Conservation (phyloP, 1,140 invertebrate genomes). For the Pinna nobilis region DNA sequence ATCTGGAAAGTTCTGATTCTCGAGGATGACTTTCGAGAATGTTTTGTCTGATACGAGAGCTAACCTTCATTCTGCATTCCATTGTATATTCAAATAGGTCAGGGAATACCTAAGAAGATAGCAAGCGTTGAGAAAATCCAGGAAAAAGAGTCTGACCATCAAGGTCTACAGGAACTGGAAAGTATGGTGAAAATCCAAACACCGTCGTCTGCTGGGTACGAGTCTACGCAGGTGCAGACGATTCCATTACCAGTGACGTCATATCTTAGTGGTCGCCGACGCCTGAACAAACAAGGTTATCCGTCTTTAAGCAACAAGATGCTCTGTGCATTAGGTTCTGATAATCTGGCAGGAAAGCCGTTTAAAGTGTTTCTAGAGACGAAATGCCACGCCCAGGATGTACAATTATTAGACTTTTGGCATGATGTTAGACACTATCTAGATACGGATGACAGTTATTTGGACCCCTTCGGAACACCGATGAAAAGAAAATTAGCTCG, state of each 20-base stretch:
- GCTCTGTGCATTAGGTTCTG: slow-evolving; percentile 44
- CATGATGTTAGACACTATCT: slow-evolving; percentile 48
- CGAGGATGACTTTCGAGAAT: too few species aligned
- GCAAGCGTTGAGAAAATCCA: neutral
- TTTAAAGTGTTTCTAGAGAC: slow-evolving; percentile 34
- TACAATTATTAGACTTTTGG: slow-evolving; percentile 49
- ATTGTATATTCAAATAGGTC: neutral
- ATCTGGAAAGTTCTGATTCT: too few species aligned
- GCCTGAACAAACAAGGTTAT: slow-evolving; percentile 7
- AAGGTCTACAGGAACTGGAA: slow-evolving; percentile 4
- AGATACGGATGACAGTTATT: slow-evolving; percentile 35
- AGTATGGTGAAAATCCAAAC: slow-evolving; percentile 4
- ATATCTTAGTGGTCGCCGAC: slow-evolving; percentile 42
- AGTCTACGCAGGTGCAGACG: neutral
- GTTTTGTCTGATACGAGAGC: too few species aligned
- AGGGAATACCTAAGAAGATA: neutral
- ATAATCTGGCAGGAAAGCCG: slow-evolving; percentile 44
- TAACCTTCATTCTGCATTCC: neutral
- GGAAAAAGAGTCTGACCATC: neutral
- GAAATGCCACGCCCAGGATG: slow-evolving; percentile 3
- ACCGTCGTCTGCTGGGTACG: neutral
- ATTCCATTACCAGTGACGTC: slow-evolving; percentile 37
- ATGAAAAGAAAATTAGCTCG: slow-evolving; percentile 26
- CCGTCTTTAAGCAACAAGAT: slow-evolving; percentile 32
- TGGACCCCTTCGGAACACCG: slow-evolving; percentile 34